phyloP scores from a whole-genome alignment of 2,113 vertebrate genomes.

The Fregata magnificens region DNA sequence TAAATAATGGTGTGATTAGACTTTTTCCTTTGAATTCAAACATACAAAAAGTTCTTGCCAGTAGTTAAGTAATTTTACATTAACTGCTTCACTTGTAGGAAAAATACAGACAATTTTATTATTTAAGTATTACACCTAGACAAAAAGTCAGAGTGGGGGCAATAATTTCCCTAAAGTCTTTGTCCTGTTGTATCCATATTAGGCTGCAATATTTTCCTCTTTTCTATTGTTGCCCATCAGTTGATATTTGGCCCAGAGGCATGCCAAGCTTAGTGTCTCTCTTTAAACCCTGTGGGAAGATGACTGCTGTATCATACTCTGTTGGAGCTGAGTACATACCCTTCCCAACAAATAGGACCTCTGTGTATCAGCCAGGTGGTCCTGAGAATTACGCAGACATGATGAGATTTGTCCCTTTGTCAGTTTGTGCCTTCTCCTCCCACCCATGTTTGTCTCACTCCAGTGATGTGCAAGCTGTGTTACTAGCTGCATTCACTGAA shows the following conservation, averaged over 20 bases:
- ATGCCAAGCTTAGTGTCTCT: neutral
- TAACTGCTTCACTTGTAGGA: neutral
- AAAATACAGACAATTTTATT: neutral
- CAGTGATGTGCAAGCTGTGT: neutral
- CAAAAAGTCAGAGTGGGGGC: neutral
- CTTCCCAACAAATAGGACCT: neutral
- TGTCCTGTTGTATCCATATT: neutral
- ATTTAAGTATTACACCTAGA: neutral
- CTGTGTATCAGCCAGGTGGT: neutral
- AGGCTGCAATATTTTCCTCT: neutral
- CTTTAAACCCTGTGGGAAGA: neutral
- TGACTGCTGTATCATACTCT: neutral
- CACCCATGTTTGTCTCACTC: neutral
- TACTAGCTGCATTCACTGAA: neutral
- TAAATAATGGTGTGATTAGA: neutral
- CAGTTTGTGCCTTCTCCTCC: neutral
- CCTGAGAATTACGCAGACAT: neutral
- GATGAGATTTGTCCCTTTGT: neutral
- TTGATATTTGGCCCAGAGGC: neutral
- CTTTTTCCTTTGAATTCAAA: neutral
- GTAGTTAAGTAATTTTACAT: neutral
- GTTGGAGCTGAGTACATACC: neutral
- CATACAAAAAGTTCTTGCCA: neutral
- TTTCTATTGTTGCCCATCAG: neutral
- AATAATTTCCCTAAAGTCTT: neutral